Evolutionary conservation across 2,113 vertebrate species (phyloP).

Genomic region (Rhegmatorhina hoffmannsi): DNA sequence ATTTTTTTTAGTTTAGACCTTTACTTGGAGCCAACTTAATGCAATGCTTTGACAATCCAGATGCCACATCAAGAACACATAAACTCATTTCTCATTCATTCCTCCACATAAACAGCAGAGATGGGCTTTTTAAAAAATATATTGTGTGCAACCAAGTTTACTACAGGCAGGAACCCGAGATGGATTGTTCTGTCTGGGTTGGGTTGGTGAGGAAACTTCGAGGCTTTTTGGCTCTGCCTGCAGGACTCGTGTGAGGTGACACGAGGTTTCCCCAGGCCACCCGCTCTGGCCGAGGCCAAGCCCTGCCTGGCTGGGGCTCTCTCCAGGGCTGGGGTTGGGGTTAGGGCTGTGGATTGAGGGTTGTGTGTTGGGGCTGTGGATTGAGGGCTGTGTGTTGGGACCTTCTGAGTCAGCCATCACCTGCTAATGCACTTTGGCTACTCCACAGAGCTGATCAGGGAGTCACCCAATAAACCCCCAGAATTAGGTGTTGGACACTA

Average conservation of each 20-base stretch:
- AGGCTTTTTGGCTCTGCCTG: neutral
- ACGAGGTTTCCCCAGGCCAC: rapidly evolving
- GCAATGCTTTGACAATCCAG: neutral
- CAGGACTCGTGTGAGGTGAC: rapidly evolving
- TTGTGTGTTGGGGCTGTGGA: neutral
- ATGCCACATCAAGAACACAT: neutral
- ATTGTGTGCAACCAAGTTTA: rapidly evolving
- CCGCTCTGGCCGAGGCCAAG: neutral
- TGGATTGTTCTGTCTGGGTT: neutral
- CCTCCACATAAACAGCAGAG: neutral
- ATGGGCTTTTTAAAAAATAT: neutral
- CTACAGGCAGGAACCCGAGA: neutral
- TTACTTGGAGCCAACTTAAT: neutral
- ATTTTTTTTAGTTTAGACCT: neutral
- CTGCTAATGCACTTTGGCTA: neutral
- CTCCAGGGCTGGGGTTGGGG: neutral
- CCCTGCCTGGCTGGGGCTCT: neutral
- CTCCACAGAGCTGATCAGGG: neutral
- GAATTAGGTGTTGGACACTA: neutral
- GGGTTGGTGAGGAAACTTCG: neutral
- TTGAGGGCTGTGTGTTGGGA: neutral
- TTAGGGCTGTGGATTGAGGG: no score
- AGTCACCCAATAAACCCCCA: neutral
- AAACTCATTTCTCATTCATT: neutral
- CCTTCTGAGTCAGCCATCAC: neutral